Base-by-base conservation (phyloP, 2,113 vertebrate species). In the Balaeniceps rex region DNA sequence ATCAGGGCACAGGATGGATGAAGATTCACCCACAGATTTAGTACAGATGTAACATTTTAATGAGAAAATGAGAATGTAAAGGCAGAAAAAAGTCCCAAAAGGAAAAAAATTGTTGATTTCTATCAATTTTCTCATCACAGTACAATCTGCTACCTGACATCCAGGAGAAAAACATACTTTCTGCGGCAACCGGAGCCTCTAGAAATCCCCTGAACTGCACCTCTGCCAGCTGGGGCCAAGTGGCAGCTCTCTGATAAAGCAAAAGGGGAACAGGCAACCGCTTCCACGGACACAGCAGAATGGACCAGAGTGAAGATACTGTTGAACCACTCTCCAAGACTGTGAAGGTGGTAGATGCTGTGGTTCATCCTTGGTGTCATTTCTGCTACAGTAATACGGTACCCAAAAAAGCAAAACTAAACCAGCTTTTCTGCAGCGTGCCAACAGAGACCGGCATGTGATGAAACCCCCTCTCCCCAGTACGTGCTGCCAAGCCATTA, bases 391-490 rank as follows among this genome's bases (percentile, higher is more conserved):
- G 12, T 22, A 65, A 52, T 33, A 57, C 0, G 7, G 25, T 31
- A 42, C 23, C 12, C n/a, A 24, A 36, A 71, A 63, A 55, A 47
- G 6, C 16, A 38, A 19, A 71, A 36, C 44, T 19, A 72, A 72
- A 6, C 25, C 54, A 54, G 28, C 28, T 3, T 58, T 78, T 63
- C 82, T 49, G 40, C 78, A 70, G 54, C 29, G 6, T 12, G 11
- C 1, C 3, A 1, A 29, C 2, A 12, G n/a, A 65, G 40, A 9
- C 28, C n/a, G n/a, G n/a, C n/a, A n/a, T 33, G 34, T 10, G 36
- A 14, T 54, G 55, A 74, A 40, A 34, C 25, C 9, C n/a, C n/a
- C 22, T 52, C 12, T 14, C 11, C 23, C 31, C 46, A 36, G n/a
- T 7, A 5, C 0, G 0, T 13, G 10, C 71, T 72, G 42, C 71